Evolutionary conservation across 2,797 vertebrate genomes (phyloP), one percentile per base, ranked within the genome.

Genomic region (Alcedo atthis): DNA sequence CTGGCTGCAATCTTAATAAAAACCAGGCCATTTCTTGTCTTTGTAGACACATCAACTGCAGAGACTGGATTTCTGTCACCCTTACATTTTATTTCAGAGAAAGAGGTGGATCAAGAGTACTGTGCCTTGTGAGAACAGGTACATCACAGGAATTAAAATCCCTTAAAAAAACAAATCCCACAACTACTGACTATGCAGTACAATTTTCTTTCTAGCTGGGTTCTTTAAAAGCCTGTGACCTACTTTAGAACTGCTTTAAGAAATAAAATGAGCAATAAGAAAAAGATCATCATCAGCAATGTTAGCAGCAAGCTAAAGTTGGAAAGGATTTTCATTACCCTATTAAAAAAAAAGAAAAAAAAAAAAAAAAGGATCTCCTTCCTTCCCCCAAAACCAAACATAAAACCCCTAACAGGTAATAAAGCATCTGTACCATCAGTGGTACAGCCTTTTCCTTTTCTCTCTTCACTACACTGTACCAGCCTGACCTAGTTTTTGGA

Each of bases 151-250:
- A 64, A 76, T 61, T 54, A 66, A 74, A 92, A 62, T 37, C 12
- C 30, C 48, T n/a, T 28, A 12, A n/a, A 74, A 81, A 43, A 3
- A 5, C 1, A 33, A 37, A 37, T 24, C 48, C 25, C 48, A 49
- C 48, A 49, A 15, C 21, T 25, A 82, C 9, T 10, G 48, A 68
- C 37, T 87, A 43, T 11, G 30, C 45, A 66, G 28, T 33, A 25
- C 16, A 75, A 43, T n/a, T 63, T 93, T 81, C 37, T 14, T 82
- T 73, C 49, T 70, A 51, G 16, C 43, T 68, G 46, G 8, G 15
- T 79, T 85, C 46, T 93, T 97, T 86, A 83, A 76, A 88, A 71
- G 12, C 25, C 22, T 79, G 12, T 85, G 89, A 90, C 87, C 75
- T 87, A 90, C 63, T 91, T 82, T 73, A 84, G 45, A 88, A 54